Conservation (phyloP, 2,797 vertebrate species). For the Pangasius krempfi region DNA sequence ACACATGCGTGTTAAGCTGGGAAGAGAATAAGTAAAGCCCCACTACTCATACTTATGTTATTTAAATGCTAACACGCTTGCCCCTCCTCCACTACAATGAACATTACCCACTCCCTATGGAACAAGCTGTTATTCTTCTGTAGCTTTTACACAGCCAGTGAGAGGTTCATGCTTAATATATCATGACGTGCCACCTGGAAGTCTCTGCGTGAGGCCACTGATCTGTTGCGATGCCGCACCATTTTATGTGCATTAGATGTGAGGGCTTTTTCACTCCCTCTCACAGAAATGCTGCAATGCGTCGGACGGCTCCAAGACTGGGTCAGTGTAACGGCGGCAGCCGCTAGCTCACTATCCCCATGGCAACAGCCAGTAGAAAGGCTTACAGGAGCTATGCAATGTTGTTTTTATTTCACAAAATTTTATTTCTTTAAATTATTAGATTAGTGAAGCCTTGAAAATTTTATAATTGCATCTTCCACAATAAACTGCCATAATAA, state of each 20-base stretch:
- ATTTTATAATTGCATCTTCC: not conserved
- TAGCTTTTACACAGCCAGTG: constrained; percentile 47
- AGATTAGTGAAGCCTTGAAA: constrained; percentile 36
- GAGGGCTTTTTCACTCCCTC: constrained; percentile 58
- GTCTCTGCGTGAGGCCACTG: constrained; percentile 44
- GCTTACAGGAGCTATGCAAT: constrained; percentile 52
- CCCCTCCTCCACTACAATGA: constrained; percentile 38
- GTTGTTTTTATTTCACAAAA: constrained; percentile 60
- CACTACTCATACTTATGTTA: not conserved
- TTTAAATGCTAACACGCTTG: constrained; percentile 19
- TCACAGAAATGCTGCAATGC: constrained; percentile 85
- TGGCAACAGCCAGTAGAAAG: constrained; percentile 74
- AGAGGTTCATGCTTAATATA: constrained; percentile 67
- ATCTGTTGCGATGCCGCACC: constrained; percentile 57
- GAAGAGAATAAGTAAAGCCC: constrained; percentile 4
- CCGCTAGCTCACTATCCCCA: constrained; percentile 67
- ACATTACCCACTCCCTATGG: constrained; percentile 42
- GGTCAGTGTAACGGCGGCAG: constrained; percentile 78
- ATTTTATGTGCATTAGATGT: constrained; percentile 63
- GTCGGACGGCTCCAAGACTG: constrained; percentile 76
- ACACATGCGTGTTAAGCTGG: not conserved
- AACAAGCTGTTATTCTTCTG: constrained; percentile 42
- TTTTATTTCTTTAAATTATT: no score
- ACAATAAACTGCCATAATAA: not conserved
- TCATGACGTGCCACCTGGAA: constrained; percentile 55